These are phyloP conservation scores for Heliocidaris tuberculata DNA, from an alignment of 35 echinoderm and acorn worm species.

Conservation along the genomic window DNA sequence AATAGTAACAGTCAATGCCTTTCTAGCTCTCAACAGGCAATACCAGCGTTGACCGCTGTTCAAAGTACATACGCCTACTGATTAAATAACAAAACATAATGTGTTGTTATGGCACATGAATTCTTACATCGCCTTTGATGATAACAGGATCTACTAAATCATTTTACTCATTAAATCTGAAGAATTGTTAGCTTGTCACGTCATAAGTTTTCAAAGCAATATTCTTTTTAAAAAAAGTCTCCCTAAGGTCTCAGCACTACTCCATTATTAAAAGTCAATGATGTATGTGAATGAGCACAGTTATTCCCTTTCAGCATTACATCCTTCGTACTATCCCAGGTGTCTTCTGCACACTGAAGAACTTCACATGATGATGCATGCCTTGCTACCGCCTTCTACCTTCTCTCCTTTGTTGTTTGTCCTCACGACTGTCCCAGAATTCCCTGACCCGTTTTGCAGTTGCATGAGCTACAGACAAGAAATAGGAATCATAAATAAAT, in stretches of 20 bases:
- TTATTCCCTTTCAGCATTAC: neutral
- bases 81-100: too few relatives aligned
- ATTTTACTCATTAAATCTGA: neutral
- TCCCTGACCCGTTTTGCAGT: conserved; percentile 36
- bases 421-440: conserved; percentile 43
- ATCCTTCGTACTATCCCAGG: neutral
- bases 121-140: too few relatives aligned
- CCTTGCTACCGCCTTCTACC: conserved; percentile 52
- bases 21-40: too few relatives aligned
- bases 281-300: neutral
- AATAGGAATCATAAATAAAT: neutral
- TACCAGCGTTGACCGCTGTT: too few relatives aligned
- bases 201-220: neutral
- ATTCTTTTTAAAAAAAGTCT: neutral
- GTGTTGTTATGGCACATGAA: too few relatives aligned
- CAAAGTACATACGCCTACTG: too few relatives aligned
- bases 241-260: neutral
- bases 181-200: neutral
- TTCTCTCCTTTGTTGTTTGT: conserved; percentile 53
- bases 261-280: neutral
- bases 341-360: neutral
- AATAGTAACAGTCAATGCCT: too few relatives aligned
- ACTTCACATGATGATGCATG: conserved; percentile 46
- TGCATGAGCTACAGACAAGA: conserved; percentile 32
- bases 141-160: neutral